Evolutionary conservation across 37 sponge, comb jelly and placozoan species (phyloP).

Genomic region (Axinella damicornis): DNA sequence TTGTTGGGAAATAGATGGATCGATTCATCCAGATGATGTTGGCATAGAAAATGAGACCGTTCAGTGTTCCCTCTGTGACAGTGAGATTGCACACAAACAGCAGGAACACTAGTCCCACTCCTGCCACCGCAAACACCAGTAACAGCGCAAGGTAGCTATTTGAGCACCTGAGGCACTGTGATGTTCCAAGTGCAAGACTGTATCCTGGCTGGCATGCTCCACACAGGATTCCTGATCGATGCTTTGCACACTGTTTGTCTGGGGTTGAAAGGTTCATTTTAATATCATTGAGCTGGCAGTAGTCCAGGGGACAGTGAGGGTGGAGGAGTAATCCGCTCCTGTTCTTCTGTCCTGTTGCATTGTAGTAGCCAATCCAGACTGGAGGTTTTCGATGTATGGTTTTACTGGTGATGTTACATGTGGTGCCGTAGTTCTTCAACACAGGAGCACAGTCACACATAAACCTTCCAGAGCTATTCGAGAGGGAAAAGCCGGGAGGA

Average conservation of each 20-base stretch:
- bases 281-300: not conserved
- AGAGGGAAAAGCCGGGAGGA: not conserved
- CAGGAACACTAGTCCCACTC: not conserved
- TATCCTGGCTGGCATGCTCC: not conserved
- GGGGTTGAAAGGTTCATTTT: not conserved
- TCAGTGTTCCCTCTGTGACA: constrained; percentile 8
- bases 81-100: not conserved
- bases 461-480: not conserved
- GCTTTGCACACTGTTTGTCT: too few species aligned
- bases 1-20: not conserved
- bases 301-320: constrained; percentile 39
- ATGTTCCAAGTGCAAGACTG: constrained; percentile 3
- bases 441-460: not conserved
- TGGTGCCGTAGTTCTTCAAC: not conserved
- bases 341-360: not conserved
- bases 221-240: constrained; percentile 13
- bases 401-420: constrained; percentile 10
- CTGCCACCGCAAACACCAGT: not conserved
- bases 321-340: not conserved
- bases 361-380: constrained; percentile 26
- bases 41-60: constrained; percentile 27
- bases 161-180: not conserved
- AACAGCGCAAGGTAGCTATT: not conserved
- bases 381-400: not conserved
- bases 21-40: not conserved